Percentiles rank a stretch among this genome's conserved stretches.
Evolutionary conservation across 2,113 vertebrate genomes (phyloP).

Genomic region (Mormyrus iriodes): DNA sequence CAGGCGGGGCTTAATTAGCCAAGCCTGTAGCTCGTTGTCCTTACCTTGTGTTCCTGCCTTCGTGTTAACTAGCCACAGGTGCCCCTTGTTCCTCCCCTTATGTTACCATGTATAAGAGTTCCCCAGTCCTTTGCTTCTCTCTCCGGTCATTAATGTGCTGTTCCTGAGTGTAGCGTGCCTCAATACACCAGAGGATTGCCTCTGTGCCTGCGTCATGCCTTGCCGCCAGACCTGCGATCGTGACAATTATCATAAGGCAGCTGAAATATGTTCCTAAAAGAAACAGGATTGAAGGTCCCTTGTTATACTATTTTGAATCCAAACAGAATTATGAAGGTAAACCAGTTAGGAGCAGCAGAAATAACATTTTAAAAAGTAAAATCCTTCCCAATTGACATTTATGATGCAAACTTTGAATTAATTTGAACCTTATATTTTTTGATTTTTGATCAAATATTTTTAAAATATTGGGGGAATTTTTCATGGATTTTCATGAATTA

Average conservation of each 20-base stretch:
- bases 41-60: too few relatives aligned
- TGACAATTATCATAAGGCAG: slow-evolving; percentile 67
- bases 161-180: too few relatives aligned
- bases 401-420: not conserved
- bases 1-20: too few relatives aligned
- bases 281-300: slow-evolving; percentile 13
- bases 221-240: too few relatives aligned
- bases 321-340: slow-evolving; percentile 46
- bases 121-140: too few relatives aligned
- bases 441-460: slow-evolving; percentile 1
- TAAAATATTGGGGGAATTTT: slow-evolving; percentile 8
- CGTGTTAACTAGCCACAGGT: too few relatives aligned
- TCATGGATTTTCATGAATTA: slow-evolving; percentile 13
- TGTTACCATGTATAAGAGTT: too few relatives aligned
- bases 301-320: slow-evolving; percentile 52
- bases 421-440: not conserved
- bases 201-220: too few relatives aligned
- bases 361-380: slow-evolving; percentile 14
- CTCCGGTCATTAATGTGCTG: too few relatives aligned
- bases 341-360: slow-evolving; percentile 32
- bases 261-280: slow-evolving; percentile 58
- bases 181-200: too few relatives aligned
- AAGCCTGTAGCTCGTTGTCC: too few relatives aligned
- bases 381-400: slow-evolving; percentile 18
- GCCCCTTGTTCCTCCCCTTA: too few relatives aligned